Evolutionary conservation across 2,113 vertebrate genomes (phyloP), one percentile per base, ranked within the genome.

Genomic region (Paraplagusia blochii): DNA sequence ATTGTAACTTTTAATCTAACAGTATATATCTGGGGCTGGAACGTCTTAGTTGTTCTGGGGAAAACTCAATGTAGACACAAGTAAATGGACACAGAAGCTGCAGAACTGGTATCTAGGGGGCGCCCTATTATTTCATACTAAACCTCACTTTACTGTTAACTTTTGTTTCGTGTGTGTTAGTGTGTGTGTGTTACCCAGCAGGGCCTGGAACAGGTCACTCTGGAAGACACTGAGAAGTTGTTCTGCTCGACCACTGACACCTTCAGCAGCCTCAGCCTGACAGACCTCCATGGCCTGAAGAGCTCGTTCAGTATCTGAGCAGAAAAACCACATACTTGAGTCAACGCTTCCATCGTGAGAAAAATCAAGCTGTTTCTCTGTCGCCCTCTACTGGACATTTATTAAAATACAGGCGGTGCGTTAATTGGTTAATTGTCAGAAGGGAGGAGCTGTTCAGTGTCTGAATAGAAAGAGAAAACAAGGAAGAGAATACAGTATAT

Each of bases 191-290:
- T 74, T 79, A 91, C 90, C 90, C 33, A 91, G 80, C 39, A 91
- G 76, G 3, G 91, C 89, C 78, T 90, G 90, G 79, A 92, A 92
- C 49, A 91, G 69, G 77, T 91, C 88, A n/a, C 88, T 91, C 76
- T 88, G 89, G 69, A 92, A 91, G 77, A 90, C 83, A 69, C 76
- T 81, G 34, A 92, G 82, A 12, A 91, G 78, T 46, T 81, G 89
- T 45, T 91, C 86, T 1, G 89, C 81, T 0, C 76, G 78, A 68
- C 70, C 74, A 80, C 88, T 89, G 75, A 90, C 87, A 16, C 68
- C 83, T 7, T 89, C 84, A 9, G 83, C 54, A 0, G 71, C 81
- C 7, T 67, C 82, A 1, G 79, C 66, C 58, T 84, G 84, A 72
- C 84, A 86, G 22, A 75, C 81, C 60, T 89, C 83, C 86, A 91